Base-by-base conservation (phyloP, 2,888 invertebrate species). In the Muschampia plurimacula region DNA sequence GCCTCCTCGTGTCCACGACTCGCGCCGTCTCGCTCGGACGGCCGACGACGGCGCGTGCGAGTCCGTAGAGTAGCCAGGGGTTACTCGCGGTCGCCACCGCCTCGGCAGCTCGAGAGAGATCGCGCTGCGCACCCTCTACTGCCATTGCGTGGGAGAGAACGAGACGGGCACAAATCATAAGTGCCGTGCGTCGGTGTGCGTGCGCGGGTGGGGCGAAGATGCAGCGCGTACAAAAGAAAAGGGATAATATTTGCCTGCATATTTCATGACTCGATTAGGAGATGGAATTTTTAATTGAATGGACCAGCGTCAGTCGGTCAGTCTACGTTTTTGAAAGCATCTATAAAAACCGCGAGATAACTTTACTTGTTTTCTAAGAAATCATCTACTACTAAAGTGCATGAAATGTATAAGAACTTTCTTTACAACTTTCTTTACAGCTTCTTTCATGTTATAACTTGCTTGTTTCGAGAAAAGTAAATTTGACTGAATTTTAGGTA, bases 171-270 rank as follows among this genome's bases (percentile, higher is more conserved):
- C 86, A 89, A 84, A 85, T 91, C 86, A 89, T 83, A 86, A 91
- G 91, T 87, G 87, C 87, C 91, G 90, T 90, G 92, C 91, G 93
- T 91, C 84, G 88, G 93, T 92, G 94, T 93, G 94, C 92, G 94
- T 93, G 93, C 89, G 93, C 93, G 93, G 93, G 94, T 93, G 94
- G 94, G 93, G 93, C 93, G 89, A 92, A 92, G 91, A 93, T 93
- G 93, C 93, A 93, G 83, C 91, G 90, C 90, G 91, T 91, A 90
- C 92, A 93, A 93, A 93, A 93, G 92, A 92, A 93, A 93, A 93
- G 92, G 93, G 93, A 93, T 93, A 94, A 92, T 93, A 94, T 93
- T 94, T 94, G 93, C 94, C 88, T 94, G 93, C 93, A 93, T 94
- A 93, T 93, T 94, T 94, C 90, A 94, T 93, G 92, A 93, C 94